phyloP scores from a whole-genome alignment of 2,113 vertebrate genomes.

The Phocoena sinus region DNA sequence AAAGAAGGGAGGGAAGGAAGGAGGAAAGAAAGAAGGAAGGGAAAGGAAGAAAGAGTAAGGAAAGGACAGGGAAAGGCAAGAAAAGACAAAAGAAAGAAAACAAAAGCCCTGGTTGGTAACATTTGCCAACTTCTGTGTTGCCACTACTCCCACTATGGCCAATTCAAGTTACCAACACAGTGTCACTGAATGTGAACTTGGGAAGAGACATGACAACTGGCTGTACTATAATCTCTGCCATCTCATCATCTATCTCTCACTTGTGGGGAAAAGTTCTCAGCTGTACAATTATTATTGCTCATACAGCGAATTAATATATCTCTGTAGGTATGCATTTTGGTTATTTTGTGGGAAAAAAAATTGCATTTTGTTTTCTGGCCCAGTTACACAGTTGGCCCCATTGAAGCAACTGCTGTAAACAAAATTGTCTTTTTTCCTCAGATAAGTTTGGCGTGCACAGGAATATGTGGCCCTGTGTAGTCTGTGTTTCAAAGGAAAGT shows the following conservation, averaged over 20 bases:
- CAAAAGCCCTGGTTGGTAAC: neutral
- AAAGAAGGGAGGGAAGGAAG: neutral
- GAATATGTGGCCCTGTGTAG: neutral
- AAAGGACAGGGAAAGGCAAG: neutral
- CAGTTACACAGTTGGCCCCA: neutral
- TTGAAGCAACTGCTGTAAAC: neutral
- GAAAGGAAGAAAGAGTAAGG: neutral
- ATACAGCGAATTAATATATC: neutral
- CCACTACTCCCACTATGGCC: neutral
- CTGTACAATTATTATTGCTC: neutral
- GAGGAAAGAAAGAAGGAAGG: neutral
- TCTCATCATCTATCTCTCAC: neutral
- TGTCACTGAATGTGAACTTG: neutral
- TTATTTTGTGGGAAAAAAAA: constrained; percentile 17
- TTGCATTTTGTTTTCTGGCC: neutral
- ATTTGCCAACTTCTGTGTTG: neutral
- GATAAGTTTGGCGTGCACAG: neutral
- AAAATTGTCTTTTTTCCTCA: neutral
- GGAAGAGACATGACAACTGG: neutral
- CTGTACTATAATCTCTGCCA: neutral
- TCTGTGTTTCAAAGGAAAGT: neutral
- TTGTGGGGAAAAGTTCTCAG: neutral
- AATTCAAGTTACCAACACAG: neutral
- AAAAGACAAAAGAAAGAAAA: neutral
- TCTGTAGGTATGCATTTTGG: neutral